Conservation (phyloP, 2,888 invertebrate genomes). For the Cosmopolites sordidus region DNA sequence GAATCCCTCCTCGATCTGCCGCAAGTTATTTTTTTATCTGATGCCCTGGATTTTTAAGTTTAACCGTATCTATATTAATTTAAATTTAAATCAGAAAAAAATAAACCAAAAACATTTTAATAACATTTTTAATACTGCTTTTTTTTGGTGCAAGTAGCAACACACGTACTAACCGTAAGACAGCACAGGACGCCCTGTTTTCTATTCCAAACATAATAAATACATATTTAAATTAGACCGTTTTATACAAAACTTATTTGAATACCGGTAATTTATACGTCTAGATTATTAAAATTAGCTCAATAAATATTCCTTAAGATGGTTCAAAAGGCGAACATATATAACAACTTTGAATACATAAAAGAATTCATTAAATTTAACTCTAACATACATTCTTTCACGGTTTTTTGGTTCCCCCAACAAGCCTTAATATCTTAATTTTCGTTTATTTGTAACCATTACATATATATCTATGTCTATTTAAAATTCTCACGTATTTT, state of each 20-base stretch:
- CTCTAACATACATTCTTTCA: slow-evolving; percentile 21
- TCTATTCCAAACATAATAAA: background rate
- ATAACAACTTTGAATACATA: slow-evolving; percentile 22
- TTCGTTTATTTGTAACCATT: slow-evolving; percentile 2
- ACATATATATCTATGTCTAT: slow-evolving; percentile 2
- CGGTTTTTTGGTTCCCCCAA: slow-evolving; percentile 13
- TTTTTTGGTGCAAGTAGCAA: too few species aligned
- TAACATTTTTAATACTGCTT: too few species aligned
- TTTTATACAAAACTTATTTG: slow-evolving; percentile 20
- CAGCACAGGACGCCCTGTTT: too few species aligned
- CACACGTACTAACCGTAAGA: too few species aligned
- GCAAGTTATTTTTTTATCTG: too few species aligned
- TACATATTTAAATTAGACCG: slow-evolving; percentile 1
- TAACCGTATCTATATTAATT: too few species aligned
- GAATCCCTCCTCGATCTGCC: too few species aligned
- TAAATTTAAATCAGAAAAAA: too few species aligned
- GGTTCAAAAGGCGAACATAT: slow-evolving; percentile 20
- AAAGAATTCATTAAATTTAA: slow-evolving; percentile 24
- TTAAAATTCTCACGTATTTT: background rate
- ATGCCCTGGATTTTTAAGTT: too few species aligned
- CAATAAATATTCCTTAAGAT: slow-evolving; percentile 23
- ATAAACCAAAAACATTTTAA: too few species aligned
- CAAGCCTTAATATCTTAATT: slow-evolving; percentile 11
- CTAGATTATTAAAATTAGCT: slow-evolving; percentile 26
- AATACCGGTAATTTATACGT: slow-evolving; percentile 26